Percentiles rank a stretch among this genome's conserved stretches.
phyloP scores from a whole-genome alignment of 2,113 vertebrate species.

The Bufo bufo region DNA sequence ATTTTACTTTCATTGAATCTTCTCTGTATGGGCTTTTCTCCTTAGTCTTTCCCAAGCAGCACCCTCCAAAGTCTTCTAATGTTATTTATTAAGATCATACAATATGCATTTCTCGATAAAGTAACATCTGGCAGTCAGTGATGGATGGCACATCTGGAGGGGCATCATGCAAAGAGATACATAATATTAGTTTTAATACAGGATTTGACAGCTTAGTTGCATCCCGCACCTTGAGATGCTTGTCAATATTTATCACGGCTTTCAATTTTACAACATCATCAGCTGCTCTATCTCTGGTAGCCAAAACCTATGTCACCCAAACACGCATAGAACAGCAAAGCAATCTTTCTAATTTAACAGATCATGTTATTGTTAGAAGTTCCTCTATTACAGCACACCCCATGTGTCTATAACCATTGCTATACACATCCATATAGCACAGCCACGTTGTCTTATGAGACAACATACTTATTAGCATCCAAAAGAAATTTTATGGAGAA shows the following conservation, averaged over 20 bases:
- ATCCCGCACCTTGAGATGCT: conserved; percentile 34
- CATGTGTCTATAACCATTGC: neutral
- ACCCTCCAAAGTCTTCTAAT: neutral
- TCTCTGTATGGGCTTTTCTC: neutral
- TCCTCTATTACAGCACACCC: neutral
- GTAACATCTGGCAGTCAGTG: conserved; percentile 38
- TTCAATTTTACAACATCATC: conserved; percentile 36
- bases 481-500: neutral
- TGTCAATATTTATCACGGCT: conserved; percentile 42
- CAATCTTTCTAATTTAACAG: conserved; percentile 8
- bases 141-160: conserved; percentile 47
- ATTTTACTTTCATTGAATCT: neutral
- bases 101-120: conserved; percentile 1
- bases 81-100: neutral
- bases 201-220: conserved; percentile 43
- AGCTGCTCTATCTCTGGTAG: conserved; percentile 20
- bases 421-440: neutral
- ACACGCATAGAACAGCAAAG: neutral
- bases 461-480: neutral
- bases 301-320: neutral
- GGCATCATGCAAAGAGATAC: conserved; percentile 41
- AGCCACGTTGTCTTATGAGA: neutral
- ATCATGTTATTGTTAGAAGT: conserved; percentile 7
- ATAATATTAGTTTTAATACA: conserved; percentile 53
- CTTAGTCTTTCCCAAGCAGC: neutral